Evolutionary conservation across 2,113 vertebrate genomes (phyloP).

Genomic region (Laticauda laticaudata): DNA sequence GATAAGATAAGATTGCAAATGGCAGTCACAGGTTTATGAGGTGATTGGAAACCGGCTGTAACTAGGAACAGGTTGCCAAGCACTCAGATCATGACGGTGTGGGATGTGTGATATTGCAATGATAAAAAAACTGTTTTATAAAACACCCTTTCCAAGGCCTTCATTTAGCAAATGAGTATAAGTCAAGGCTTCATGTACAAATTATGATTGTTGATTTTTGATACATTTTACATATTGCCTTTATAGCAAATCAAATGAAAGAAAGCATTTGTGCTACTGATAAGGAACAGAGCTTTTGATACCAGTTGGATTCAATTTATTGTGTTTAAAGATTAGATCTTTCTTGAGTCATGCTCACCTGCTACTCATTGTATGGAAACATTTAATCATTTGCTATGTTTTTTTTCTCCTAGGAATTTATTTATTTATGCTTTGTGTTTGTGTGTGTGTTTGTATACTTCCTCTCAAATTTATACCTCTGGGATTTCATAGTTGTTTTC

Average conservation of each 20-base stretch:
- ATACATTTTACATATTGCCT: background rate
- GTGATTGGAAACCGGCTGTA: no score
- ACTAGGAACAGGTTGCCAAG: no score
- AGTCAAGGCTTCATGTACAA: background rate
- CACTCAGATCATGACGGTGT: background rate
- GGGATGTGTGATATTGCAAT: background rate
- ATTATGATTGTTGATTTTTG: background rate
- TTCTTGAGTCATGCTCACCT: background rate
- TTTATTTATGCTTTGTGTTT: background rate
- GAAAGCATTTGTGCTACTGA: background rate
- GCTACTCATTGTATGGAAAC: background rate
- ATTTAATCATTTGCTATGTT: background rate
- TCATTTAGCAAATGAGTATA: no score
- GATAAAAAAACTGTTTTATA: no score
- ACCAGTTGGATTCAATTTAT: constrained; percentile 10
- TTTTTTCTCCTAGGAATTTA: background rate
- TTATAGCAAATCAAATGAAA: background rate
- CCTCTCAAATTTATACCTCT: background rate
- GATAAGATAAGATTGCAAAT: no score
- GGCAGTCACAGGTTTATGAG: no score
- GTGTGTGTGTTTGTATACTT: background rate
- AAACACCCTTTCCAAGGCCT: no score
- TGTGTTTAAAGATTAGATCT: background rate
- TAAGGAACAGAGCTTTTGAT: background rate
- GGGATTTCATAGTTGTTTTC: background rate